Base-by-base conservation (phyloP, 2,888 invertebrate genomes). In the Nemapogon koenigi region DNA sequence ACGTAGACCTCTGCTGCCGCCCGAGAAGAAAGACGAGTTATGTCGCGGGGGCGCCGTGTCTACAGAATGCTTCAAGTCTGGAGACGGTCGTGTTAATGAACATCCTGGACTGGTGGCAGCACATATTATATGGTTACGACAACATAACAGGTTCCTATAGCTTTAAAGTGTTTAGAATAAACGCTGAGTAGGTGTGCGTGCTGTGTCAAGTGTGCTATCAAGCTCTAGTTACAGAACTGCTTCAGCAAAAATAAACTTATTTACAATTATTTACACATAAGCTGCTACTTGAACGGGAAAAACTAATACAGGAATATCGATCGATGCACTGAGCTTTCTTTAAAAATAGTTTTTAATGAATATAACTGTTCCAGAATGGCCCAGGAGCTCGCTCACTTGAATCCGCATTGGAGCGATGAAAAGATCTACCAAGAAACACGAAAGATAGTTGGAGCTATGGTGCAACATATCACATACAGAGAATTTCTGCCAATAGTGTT, bases 351-450 rank as follows among this genome's bases (percentile, higher is more conserved):
- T n/a, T n/a, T n/a, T n/a, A n/a, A n/a, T n/a, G n/a, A n/a, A n/a
- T n/a, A n/a, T n/a, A n/a, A n/a, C n/a, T 28, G 11, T 49, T 45
- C 83, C 59, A 84, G 88, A 43, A 81, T 94, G 48, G 90, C 92
- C 1, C 80, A 83, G 46, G 83, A 85, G 48, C 61, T 95, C 27
- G 81, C 86, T 3, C 81, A 82, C 32, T 54, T 92, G 27, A 95
- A 95, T 70, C 84, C 85, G 0, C 89, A 90, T 51, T 95, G 95
- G 95, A 88, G 87, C 51, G 94, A 95, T 55, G 94, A 94, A 56
- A 88, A 88, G 56, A 73, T 91, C 8, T 94, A 88, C 59, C 92
- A 93, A 53, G 94, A 94, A 64, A 85, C 91, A 0, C 78, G 94
- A 15, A 86, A 88, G 48, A 90, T 95, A 35, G 81, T 94, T 3